phyloP scores from a whole-genome alignment of 64 coral and sea anemone genomes.

The Porites australiensis region DNA sequence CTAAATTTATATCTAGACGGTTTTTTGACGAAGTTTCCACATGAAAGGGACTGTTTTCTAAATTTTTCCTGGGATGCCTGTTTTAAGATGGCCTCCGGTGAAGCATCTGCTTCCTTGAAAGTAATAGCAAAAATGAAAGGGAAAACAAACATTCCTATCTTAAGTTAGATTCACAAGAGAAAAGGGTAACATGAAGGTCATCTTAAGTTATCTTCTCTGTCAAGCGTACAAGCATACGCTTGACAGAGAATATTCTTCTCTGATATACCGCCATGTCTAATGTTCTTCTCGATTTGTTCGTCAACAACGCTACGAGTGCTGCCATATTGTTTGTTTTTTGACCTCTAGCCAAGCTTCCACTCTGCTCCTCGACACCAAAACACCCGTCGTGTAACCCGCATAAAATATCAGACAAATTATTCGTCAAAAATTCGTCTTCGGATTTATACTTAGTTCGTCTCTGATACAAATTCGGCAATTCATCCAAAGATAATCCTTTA shows the following conservation, averaged over 20 bases:
- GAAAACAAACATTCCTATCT: not conserved
- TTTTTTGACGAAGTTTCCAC: not conserved
- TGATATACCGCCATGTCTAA: not conserved
- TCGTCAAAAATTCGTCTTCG: too few relatives aligned
- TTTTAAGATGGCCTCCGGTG: too few relatives aligned
- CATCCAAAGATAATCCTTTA: too few relatives aligned
- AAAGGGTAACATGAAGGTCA: not conserved
- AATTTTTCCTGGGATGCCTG: not conserved
- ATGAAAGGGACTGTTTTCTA: not conserved
- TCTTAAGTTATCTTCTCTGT: not conserved
- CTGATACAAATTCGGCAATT: too few relatives aligned
- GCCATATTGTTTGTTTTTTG: not conserved
- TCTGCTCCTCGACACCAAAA: too few relatives aligned
- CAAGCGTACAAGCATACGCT: not conserved
- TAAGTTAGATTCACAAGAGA: not conserved
- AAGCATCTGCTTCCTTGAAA: too few relatives aligned
- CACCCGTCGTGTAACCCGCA: too few relatives aligned
- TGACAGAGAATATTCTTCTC: not conserved
- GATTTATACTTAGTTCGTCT: too few relatives aligned
- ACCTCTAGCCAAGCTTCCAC: too few relatives aligned
- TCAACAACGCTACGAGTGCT: not conserved
- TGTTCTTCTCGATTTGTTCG: not conserved
- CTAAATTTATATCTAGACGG: conserved; percentile 12
- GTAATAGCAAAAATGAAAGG: not conserved
- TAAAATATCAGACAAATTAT: too few relatives aligned